These are phyloP conservation scores for Leucophenga maculata DNA, from an alignment of 2,888 invertebrate genomes.

Conservation along the genomic window DNA sequence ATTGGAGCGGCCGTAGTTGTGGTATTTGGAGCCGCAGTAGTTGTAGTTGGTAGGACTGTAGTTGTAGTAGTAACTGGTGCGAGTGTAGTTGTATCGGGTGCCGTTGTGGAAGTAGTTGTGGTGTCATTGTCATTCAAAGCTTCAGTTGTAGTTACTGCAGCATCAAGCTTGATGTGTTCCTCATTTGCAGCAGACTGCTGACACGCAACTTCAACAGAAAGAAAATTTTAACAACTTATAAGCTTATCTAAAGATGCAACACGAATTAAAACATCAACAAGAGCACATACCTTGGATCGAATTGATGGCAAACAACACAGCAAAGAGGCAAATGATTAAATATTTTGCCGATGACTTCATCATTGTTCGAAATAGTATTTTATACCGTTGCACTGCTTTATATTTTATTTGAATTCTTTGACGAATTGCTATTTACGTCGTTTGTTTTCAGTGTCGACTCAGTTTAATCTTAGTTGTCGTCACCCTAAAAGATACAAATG, in stretches of 20 bases:
- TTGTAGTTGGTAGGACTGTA: too few species aligned
- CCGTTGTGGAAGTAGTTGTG: neutral
- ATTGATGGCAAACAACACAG: conserved; percentile 57
- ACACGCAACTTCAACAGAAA: neutral
- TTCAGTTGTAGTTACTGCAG: too few species aligned
- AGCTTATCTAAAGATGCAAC: too few species aligned
- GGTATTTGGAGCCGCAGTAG: too few species aligned
- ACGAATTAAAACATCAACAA: conserved; percentile 9
- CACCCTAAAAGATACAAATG: too few species aligned
- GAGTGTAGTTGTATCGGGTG: conserved; percentile 23
- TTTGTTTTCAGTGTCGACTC: too few species aligned
- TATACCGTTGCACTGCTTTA: too few species aligned
- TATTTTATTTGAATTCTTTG: too few species aligned
- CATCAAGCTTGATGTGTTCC: neutral
- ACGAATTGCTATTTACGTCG: too few species aligned
- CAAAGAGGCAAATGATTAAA: conserved; percentile 60
- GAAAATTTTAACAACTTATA: conserved; percentile 39
- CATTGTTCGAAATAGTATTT: conserved; percentile 29
- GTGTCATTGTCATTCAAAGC: too few species aligned
- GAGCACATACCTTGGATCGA: conserved; percentile 51
- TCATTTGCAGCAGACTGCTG: conserved; percentile 14
- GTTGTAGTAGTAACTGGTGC: conserved; percentile 27
- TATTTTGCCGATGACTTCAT: conserved; percentile 62
- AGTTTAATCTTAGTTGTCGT: too few species aligned
- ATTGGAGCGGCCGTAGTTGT: too few species aligned